Conservation (phyloP, 2,797 vertebrate species). For the Rhabdophis nuchalis region DNA sequence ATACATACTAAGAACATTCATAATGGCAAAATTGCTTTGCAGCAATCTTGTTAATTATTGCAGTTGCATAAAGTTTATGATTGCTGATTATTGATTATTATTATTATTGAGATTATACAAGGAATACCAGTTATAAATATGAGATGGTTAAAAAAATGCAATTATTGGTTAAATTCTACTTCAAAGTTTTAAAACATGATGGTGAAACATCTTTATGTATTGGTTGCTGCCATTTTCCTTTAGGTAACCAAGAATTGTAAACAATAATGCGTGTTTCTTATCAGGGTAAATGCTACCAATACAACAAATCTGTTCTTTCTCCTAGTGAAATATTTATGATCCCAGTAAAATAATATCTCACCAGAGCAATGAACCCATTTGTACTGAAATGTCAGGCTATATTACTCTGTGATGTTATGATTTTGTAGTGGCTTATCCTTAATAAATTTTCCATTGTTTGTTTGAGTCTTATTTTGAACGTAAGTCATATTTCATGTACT, state of each 20-base stretch:
- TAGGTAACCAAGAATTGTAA: not conserved
- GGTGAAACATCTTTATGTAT: not conserved
- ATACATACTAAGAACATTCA: not conserved
- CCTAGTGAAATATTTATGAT: not conserved
- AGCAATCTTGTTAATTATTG: not conserved
- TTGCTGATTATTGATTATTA: too few relatives aligned
- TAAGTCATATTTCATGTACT: not conserved
- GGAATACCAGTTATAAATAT: not conserved
- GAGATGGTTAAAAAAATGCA: not conserved
- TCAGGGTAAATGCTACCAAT: not conserved
- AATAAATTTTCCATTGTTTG: not conserved
- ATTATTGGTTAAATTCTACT: not conserved
- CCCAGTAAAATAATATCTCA: not conserved
- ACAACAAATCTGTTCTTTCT: not conserved
- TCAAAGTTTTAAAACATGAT: not conserved
- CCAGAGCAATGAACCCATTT: not conserved
- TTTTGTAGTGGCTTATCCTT: not conserved
- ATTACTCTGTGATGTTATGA: not conserved
- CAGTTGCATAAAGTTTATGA: not conserved
- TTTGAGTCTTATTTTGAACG: not conserved
- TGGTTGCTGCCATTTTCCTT: not conserved
- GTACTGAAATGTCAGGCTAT: not conserved
- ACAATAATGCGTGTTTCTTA: not conserved
- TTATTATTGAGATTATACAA: not conserved
- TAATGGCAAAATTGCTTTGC: not conserved